phyloP scores from a whole-genome alignment of 2,888 invertebrate genomes.

The Plagodis pulveraria region DNA sequence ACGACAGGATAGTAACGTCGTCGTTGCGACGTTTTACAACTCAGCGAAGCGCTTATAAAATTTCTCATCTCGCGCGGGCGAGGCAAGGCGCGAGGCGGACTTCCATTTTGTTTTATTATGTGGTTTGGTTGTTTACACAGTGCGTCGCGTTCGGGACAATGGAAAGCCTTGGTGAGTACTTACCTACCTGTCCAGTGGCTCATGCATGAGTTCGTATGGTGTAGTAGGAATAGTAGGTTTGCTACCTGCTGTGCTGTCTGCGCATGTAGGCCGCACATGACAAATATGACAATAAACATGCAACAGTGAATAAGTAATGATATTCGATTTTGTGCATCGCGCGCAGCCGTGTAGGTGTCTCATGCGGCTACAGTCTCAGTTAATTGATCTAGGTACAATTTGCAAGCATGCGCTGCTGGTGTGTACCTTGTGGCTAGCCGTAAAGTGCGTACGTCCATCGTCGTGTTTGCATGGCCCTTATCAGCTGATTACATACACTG shows the following conservation, averaged over 20 bases:
- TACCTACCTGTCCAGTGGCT: conserved; percentile 46
- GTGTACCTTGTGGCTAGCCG: conserved; percentile 41
- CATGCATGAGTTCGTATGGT: conserved; percentile 20
- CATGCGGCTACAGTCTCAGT: conserved; percentile 27
- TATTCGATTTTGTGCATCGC: conserved; percentile 79
- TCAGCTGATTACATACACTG: conserved; percentile 71
- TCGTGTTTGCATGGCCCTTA: conserved; percentile 63
- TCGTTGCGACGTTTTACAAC: conserved; percentile 83
- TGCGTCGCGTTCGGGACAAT: conserved; percentile 73
- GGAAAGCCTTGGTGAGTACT: conserved; percentile 78
- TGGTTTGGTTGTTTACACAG: conserved; percentile 79
- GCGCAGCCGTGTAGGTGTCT: conserved; percentile 64
- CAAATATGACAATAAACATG: conserved; percentile 78
- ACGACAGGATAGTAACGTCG: conserved; percentile 83
- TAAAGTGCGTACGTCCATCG: conserved; percentile 40
- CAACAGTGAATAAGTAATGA: conserved; percentile 62
- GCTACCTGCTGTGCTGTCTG: conserved; percentile 52
- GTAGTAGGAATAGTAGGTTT: conserved; percentile 37
- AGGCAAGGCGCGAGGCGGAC: conserved; percentile 66
- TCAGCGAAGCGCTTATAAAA: conserved; percentile 75
- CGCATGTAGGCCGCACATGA: conserved; percentile 78
- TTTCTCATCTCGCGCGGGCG: conserved; percentile 75
- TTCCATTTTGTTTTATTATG: conserved; percentile 85
- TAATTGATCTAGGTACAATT: conserved; percentile 72
- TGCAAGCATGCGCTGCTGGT: conserved; percentile 73